phyloP scores from a whole-genome alignment of 2,797 vertebrate species.

The Rhyacichthys aspro region DNA sequence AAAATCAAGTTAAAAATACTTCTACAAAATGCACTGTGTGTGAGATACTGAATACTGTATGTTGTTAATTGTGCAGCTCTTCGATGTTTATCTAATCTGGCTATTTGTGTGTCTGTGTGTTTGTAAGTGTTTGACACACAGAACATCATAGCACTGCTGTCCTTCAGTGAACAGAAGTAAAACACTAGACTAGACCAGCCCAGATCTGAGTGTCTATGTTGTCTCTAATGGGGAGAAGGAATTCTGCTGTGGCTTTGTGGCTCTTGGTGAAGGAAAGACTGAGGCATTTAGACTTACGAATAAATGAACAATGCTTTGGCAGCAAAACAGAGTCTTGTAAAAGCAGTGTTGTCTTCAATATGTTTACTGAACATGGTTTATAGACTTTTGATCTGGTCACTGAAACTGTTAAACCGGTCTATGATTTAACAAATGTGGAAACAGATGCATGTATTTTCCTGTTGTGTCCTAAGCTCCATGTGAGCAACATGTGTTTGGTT shows the following conservation, averaged over 20 bases:
- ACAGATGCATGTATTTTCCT: not conserved
- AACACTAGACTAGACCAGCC: slow-evolving; percentile 2
- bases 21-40: no score
- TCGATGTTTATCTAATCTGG: no score
- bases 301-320: slow-evolving; percentile 50
- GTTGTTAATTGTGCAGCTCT: no score
- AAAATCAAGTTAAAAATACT: no score
- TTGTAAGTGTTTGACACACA: no score
- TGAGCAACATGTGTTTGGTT: no score
- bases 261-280: slow-evolving; percentile 43
- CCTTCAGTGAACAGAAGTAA: slow-evolving; percentile 22
- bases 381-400: slow-evolving; percentile 16
- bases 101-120: no score
- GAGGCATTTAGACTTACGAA: slow-evolving; percentile 42
- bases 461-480: no score
- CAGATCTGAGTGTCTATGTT: slow-evolving; percentile 22
- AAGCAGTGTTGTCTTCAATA: slow-evolving; percentile 33
- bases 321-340: slow-evolving; percentile 39
- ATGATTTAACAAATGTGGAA: slow-evolving; percentile 8
- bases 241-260: slow-evolving; percentile 55
- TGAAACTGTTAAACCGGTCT: slow-evolving; percentile 13
- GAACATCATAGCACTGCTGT: slow-evolving; percentile 30
- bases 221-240: slow-evolving; percentile 30
- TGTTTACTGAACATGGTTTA: slow-evolving; percentile 23
- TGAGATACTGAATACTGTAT: no score